Conservation (phyloP, 2,888 invertebrate species). For the Ectobius pallidus region DNA sequence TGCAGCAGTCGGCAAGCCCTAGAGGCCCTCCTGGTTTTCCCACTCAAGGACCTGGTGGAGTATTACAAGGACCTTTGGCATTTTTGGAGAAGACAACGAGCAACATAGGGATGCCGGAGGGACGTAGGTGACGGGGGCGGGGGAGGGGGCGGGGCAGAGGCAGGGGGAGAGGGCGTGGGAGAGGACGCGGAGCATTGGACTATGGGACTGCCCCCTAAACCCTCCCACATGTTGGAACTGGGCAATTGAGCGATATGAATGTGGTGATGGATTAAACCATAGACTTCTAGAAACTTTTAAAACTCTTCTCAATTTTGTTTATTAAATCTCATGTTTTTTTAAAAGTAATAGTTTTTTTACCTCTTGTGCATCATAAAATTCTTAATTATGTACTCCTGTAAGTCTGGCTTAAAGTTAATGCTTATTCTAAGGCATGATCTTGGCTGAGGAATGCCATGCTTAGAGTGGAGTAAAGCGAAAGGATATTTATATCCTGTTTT, state of each 20-base stretch:
- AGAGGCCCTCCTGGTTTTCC: slow-evolving; percentile 56
- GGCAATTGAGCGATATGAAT: slow-evolving; percentile 1
- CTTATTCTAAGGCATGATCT: too few species aligned
- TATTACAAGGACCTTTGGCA: slow-evolving; percentile 83
- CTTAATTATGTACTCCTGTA: slow-evolving; percentile 7
- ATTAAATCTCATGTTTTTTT: too few species aligned
- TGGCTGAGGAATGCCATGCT: too few species aligned
- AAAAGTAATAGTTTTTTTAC: too few species aligned
- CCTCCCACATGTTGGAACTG: slow-evolving; percentile 36
- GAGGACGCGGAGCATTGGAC: slow-evolving; percentile 72
- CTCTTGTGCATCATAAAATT: neutral
- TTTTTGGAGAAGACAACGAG: slow-evolving; percentile 89
- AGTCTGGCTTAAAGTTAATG: too few species aligned
- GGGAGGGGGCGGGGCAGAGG: slow-evolving; percentile 79
- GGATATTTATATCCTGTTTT: too few species aligned
- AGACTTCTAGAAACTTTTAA: neutral
- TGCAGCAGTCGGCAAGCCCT: slow-evolving; percentile 59
- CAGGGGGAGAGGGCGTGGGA: slow-evolving; percentile 77
- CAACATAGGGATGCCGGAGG: slow-evolving; percentile 87
- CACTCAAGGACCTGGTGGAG: slow-evolving; percentile 56
- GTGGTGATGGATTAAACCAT: neutral
- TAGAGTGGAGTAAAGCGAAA: too few species aligned
- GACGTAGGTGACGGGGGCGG: slow-evolving; percentile 85
- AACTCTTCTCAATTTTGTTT: neutral
- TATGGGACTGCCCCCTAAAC: slow-evolving; percentile 46